These are phyloP conservation scores for Potamilus streckersoni DNA, from an alignment of 1,140 invertebrate species.

Conservation along the genomic window DNA sequence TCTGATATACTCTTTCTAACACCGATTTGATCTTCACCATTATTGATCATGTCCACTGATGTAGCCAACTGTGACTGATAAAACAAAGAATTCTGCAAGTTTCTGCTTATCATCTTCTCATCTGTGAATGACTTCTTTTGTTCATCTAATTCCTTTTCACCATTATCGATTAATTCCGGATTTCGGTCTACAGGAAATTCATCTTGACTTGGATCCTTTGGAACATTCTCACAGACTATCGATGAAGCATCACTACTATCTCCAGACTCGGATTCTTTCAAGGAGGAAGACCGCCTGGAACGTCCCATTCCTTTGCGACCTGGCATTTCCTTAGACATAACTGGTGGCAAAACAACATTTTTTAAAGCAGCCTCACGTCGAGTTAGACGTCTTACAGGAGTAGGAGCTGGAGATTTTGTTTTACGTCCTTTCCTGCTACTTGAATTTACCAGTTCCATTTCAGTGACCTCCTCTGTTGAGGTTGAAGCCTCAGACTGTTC, in stretches of 20 bases:
- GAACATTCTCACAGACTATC: conserved; percentile 14
- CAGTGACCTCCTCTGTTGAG: not conserved
- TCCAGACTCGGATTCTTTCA: not conserved
- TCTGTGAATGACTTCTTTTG: conserved; percentile 9
- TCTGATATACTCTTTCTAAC: not conserved
- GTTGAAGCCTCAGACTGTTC: not conserved
- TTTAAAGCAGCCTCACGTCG: conserved; percentile 21
- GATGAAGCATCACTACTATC: conserved; percentile 6
- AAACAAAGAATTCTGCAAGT: not conserved
- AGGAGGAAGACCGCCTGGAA: not conserved
- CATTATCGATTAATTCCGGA: not conserved
- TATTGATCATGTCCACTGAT: not conserved
- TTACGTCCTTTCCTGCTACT: not conserved
- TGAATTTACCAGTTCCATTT: not conserved
- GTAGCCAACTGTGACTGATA: not conserved
- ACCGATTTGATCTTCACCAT: not conserved
- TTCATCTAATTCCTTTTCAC: conserved; percentile 26
- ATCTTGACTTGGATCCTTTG: not conserved
- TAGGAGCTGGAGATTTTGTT: not conserved
- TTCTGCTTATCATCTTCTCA: not conserved
- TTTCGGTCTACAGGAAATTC: not conserved
- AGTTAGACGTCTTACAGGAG: conserved; percentile 12
- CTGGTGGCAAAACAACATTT: conserved; percentile 22
- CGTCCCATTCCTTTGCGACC: conserved; percentile 3
- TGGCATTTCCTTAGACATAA: conserved; percentile 25